phyloP scores from a whole-genome alignment of 2,113 vertebrate species.

The Orycteropus afer region DNA sequence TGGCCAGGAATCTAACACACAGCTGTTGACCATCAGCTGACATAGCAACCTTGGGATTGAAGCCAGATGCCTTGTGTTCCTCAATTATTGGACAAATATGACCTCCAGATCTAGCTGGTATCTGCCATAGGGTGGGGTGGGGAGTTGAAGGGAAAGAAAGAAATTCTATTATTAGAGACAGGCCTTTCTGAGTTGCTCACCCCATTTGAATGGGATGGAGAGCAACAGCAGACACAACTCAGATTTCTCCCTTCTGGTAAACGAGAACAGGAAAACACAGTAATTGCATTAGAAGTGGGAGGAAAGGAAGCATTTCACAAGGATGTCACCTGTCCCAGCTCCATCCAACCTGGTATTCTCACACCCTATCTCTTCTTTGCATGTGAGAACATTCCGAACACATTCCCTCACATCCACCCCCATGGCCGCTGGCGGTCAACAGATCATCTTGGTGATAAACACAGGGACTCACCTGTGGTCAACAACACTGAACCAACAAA shows the following conservation, averaged over 20 bases:
- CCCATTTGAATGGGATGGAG: background rate
- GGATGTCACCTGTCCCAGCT: background rate
- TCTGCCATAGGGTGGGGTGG: background rate
- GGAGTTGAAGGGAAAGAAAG: background rate
- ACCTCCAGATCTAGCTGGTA: background rate
- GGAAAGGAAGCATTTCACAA: slow-evolving; percentile 9
- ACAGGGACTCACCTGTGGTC: slow-evolving; percentile 34
- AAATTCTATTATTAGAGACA: background rate
- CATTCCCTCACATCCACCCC: no score
- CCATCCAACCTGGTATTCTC: background rate
- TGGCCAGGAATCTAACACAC: background rate
- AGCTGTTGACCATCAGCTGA: background rate
- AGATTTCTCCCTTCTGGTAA: slow-evolving; percentile 24
- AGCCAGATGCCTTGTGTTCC: background rate
- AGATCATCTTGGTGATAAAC: background rate
- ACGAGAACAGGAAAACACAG: background rate
- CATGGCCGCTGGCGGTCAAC: rapidly evolving
- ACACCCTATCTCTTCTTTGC: background rate
- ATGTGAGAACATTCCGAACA: background rate
- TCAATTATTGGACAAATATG: background rate
- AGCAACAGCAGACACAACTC: background rate
- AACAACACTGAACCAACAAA: background rate
- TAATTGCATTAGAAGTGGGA: background rate
- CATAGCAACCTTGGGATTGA: background rate
- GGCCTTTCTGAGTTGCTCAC: background rate